phyloP scores from a whole-genome alignment of 2,888 invertebrate species.

The Pterobdella sp. region DNA sequence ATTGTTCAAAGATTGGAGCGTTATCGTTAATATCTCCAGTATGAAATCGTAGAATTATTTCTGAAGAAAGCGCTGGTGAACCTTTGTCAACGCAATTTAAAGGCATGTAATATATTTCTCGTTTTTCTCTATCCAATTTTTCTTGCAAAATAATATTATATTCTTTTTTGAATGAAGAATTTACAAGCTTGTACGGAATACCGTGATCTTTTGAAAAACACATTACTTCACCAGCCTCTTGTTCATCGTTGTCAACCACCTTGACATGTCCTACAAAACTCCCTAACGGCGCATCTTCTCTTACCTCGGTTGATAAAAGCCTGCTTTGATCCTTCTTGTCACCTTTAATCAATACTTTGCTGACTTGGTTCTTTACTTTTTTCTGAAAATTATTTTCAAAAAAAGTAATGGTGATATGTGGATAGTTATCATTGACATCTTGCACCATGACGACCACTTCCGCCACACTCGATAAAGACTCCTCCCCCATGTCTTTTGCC shows the following conservation, averaged over 20 bases:
- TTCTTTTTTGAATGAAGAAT: conserved; percentile 6
- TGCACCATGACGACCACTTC: conserved; percentile 35
- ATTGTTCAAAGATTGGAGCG: conserved; percentile 33
- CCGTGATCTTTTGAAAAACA: conserved; percentile 30
- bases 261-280: conserved; percentile 35
- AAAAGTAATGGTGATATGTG: conserved; percentile 35
- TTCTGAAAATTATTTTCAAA: conserved; percentile 26
- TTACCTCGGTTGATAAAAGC: conserved; percentile 31
- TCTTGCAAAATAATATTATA: conserved; percentile 31
- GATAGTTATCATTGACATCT: conserved; percentile 37
- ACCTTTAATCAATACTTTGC: not conserved
- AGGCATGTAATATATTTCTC: conserved; percentile 29
- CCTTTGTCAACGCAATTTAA: conserved; percentile 35
- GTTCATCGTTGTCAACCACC: conserved; percentile 34
- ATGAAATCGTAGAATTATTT: conserved; percentile 29
- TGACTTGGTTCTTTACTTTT: not conserved
- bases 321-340: conserved; percentile 2
- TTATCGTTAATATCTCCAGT: conserved; percentile 36
- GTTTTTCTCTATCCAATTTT: conserved; percentile 31
- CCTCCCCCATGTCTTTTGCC: conserved; percentile 34
- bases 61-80: conserved; percentile 16
- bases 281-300: conserved; percentile 31
- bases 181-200: conserved; percentile 28
- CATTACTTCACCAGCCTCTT: conserved; percentile 33
- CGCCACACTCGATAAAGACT: conserved; percentile 34